Evolutionary conservation across 2,113 vertebrate species (phyloP), one percentile per base, ranked within the genome.

Genomic region (Melozone crissalis): DNA sequence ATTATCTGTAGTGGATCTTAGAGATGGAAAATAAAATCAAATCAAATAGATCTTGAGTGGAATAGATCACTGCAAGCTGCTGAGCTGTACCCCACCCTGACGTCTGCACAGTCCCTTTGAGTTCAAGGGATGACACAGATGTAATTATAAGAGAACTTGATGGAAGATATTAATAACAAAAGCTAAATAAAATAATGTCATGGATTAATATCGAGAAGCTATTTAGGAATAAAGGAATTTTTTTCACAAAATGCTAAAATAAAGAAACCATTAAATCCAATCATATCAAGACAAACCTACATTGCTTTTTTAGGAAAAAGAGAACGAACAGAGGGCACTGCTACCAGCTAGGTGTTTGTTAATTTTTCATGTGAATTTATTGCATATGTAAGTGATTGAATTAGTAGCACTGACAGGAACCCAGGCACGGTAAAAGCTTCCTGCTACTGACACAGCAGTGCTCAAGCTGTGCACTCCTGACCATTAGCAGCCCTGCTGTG

Each of bases 291-390:
- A 89, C 39, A 93, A 77, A 91, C 52, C 55, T 57, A 39, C 9
- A 7, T 15, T 9, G 5, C 52, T 35, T 76, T 68, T 92, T 72
- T 49, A 27, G 17, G 43, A 14, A 57, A 43, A 67, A 69, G 62
- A 37, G 16, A 76, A 46, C 15, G 39, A 89, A 51, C 47, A 77
- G 54, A 79, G 43, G 75, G 84, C 91, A 88, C 55, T 24, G 84
- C 89, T 82, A 55, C 80, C 20, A 31, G 88, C 69, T 94, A 95
- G 76, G 80, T 94, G 89, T 93, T 93, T 90, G 92, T 97, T 95
- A 97, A 97, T 97, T 97, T 97, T 97, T 97, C 90, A 97, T 97
- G 97, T 47, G 96, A 96, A 91, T 97, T 92, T 96, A 96, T 93
- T 96, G 93, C 94, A 95, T 93, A 91, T 96, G 68, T 79, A 94